Percentiles rank a stretch among this genome's conserved stretches.
Conservation (phyloP, 2,113 vertebrate species). For the Philantomba maxwellii region DNA sequence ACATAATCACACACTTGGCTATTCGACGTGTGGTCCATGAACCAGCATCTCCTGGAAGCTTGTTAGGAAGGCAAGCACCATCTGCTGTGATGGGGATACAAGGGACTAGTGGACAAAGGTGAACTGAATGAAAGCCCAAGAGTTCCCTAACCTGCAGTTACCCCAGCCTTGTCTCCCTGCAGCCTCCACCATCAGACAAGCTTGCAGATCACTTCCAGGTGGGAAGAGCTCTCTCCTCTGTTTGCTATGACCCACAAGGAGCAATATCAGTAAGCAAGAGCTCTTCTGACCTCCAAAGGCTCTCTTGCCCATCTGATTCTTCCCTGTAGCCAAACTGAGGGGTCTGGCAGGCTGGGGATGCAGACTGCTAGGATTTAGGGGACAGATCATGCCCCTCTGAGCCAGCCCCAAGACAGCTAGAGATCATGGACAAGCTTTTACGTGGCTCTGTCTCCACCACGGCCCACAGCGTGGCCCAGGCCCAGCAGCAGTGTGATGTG, state of each 20-base stretch:
- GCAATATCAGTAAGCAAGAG: background rate
- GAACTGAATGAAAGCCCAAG: background rate
- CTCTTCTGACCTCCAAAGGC: background rate
- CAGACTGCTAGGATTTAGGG: background rate
- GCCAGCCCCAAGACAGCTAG: background rate
- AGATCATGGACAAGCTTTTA: background rate
- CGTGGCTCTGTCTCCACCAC: fast-evolving
- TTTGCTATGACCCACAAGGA: background rate
- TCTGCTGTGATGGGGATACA: background rate
- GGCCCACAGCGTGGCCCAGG: background rate
- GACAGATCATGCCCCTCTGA: background rate
- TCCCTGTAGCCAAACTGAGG: background rate
- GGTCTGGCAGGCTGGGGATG: background rate
- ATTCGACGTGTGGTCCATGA: fast-evolving
- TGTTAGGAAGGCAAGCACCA: background rate
- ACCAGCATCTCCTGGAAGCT: background rate
- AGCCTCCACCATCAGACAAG: background rate
- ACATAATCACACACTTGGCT: background rate
- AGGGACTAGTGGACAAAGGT: background rate
- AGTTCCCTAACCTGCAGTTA: background rate
- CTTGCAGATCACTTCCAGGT: background rate
- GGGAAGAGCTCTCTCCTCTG: background rate
- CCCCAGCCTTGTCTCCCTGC: background rate
- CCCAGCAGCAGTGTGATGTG: background rate
- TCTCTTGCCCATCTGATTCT: background rate